A percentile compares a stretch with the other conserved stretches of the same genome.
These are phyloP conservation scores for Steinernema khuongi DNA, from an alignment of 1,140 invertebrate species.

Conservation along the genomic window DNA sequence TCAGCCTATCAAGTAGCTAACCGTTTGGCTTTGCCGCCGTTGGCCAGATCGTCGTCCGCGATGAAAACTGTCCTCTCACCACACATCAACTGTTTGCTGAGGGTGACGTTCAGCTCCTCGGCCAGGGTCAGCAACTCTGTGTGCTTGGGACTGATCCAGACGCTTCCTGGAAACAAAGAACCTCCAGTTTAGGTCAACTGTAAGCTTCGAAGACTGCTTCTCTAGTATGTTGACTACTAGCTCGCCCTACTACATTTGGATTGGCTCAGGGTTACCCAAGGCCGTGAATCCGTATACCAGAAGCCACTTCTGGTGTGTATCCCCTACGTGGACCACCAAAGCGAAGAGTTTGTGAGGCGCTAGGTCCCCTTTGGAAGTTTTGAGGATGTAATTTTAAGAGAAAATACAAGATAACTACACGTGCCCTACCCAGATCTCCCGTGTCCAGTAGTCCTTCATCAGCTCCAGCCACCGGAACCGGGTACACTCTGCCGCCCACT, in stretches of 20 bases:
- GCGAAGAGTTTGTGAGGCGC: neutral
- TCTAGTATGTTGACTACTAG: no score
- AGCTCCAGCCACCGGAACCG: neutral
- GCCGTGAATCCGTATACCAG: no score
- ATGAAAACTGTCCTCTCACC: conserved; percentile 27
- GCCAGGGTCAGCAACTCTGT: conserved; percentile 8
- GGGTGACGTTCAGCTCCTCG: conserved; percentile 15
- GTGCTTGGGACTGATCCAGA: conserved; percentile 24
- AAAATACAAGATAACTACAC: no score
- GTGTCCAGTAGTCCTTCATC: neutral
- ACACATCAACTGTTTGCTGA: conserved; percentile 22
- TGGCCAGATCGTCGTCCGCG: conserved; percentile 8
- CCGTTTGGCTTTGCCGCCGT: neutral
- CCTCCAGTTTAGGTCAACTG: neutral
- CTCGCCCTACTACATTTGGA: no score
- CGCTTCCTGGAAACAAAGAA: conserved; percentile 17
- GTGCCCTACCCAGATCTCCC: neutral
- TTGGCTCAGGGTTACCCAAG: no score
- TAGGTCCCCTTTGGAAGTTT: neutral
- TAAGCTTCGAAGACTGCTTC: no score
- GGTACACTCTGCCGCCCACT: conserved; percentile 17
- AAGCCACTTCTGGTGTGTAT: no score
- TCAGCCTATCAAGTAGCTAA: neutral
- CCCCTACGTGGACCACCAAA: no score
- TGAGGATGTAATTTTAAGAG: neutral